A percentile compares a stretch with the other conserved stretches of the same genome.
phyloP scores from a whole-genome alignment of 2,113 vertebrate species.

The Labeo rohita region DNA sequence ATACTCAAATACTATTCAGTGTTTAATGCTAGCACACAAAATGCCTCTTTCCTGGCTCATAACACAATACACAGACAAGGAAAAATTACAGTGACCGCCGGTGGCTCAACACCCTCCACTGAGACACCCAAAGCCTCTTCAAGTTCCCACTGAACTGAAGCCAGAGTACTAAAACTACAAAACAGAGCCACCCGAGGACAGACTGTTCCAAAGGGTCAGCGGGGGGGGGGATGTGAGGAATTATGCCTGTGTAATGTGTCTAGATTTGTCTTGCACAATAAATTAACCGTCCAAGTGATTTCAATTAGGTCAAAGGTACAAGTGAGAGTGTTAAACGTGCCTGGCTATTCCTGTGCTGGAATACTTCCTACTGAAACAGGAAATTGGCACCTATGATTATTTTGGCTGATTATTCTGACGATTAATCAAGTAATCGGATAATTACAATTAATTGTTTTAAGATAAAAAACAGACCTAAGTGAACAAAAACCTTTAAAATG shows the following conservation, averaged over 20 bases:
- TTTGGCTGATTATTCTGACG: no score
- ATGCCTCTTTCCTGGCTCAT: neutral
- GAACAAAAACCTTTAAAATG: no score
- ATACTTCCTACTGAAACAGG: neutral
- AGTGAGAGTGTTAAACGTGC: neutral
- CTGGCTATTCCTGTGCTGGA: neutral
- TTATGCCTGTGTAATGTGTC: slow-evolving; percentile 17
- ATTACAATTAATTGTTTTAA: no score
- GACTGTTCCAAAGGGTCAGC: slow-evolving; percentile 27
- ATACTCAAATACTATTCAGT: neutral
- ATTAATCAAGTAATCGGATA: no score
- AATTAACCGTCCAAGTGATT: slow-evolving; percentile 13
- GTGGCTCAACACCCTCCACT: neutral
- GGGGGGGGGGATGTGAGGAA: neutral
- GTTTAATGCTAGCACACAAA: neutral
- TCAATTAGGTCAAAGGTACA: slow-evolving; percentile 12
- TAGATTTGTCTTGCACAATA: slow-evolving; percentile 12
- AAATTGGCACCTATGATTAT: neutral
- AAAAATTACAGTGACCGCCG: slow-evolving; percentile 4
- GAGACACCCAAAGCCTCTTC: slow-evolving; percentile 19
- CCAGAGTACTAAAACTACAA: slow-evolving; percentile 30
- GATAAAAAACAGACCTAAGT: no score
- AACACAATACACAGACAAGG: slow-evolving; percentile 11
- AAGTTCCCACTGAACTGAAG: slow-evolving; percentile 6
- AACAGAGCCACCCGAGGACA: slow-evolving; percentile 39